Evolutionary conservation across 2,797 vertebrate species (phyloP).

Genomic region (Meriones psammophilus): DNA sequence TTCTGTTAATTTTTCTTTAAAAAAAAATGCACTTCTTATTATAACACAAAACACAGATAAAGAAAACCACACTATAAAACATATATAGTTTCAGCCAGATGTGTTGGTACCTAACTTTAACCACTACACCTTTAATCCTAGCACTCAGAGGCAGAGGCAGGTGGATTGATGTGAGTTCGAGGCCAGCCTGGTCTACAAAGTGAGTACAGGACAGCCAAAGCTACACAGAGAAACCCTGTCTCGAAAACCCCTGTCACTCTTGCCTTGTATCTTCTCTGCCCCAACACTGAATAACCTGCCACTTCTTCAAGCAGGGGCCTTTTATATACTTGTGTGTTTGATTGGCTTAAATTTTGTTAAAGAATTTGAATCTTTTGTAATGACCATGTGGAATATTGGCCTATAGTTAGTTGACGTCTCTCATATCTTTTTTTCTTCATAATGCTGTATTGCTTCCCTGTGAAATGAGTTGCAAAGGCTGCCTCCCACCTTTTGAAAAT

Average conservation of each 20-base stretch:
- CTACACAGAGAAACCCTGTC: too few relatives aligned
- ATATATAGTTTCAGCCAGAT: background rate
- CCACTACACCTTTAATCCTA: too few relatives aligned
- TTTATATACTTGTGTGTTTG: background rate
- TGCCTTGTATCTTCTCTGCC: background rate
- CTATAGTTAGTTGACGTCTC: background rate
- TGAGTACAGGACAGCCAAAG: too few relatives aligned
- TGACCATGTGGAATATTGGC: background rate
- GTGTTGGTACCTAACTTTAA: too few relatives aligned
- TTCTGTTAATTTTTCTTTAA: slow-evolving; percentile 30
- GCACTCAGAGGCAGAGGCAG: too few relatives aligned
- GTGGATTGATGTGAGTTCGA: too few relatives aligned
- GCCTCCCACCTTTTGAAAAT: background rate
- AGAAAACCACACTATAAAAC: background rate
- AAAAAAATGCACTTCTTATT: background rate
- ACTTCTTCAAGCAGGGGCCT: background rate
- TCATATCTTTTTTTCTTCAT: background rate
- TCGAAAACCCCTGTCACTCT: background rate
- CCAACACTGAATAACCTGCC: background rate
- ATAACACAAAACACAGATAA: slow-evolving; percentile 19
- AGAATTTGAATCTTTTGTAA: background rate
- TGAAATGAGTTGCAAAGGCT: background rate
- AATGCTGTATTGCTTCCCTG: background rate
- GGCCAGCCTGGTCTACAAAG: too few relatives aligned
- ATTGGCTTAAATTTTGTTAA: background rate